A percentile compares a stretch with the other conserved stretches of the same genome.
Evolutionary conservation across 2,113 vertebrate genomes (phyloP).

Genomic region (Podarcis cretensis): DNA sequence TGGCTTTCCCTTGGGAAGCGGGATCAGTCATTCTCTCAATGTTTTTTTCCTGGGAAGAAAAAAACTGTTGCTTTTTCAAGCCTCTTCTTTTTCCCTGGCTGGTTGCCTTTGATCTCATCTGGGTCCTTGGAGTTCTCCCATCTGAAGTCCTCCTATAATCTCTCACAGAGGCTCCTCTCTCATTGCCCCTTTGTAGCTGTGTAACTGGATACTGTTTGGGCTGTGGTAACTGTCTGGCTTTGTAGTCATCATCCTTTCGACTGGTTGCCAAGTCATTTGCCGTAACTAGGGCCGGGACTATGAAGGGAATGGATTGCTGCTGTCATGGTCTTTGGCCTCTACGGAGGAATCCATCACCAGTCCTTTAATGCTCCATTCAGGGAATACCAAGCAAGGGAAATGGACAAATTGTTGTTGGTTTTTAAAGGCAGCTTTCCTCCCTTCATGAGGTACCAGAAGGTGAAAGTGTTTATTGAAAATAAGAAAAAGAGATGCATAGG

Average conservation of each 20-base stretch:
- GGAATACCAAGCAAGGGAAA: conserved; percentile 43
- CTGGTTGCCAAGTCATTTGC: conserved; percentile 60
- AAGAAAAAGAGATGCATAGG: not conserved
- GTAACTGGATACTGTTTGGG: conserved; percentile 45
- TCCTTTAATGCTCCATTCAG: conserved; percentile 38
- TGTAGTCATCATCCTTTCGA: conserved; percentile 53
- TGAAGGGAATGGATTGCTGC: conserved; percentile 53
- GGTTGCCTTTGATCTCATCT: conserved; percentile 24
- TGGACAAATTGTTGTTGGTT: conserved; percentile 8
- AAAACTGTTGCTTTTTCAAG: not conserved
- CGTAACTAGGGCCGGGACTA: conserved; percentile 55
- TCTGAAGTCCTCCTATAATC: conserved; percentile 14
- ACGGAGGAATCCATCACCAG: conserved; percentile 48
- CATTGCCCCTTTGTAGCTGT: conserved; percentile 17
- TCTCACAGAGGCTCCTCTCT: not conserved
- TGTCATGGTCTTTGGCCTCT: conserved; percentile 53
- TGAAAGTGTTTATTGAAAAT: conserved; percentile 26
- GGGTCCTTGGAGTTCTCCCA: not conserved
- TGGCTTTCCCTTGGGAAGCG: conserved; percentile 19
- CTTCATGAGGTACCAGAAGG: conserved; percentile 28
- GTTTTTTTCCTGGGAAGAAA: not conserved
- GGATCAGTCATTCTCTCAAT: not conserved
- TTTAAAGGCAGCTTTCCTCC: conserved; percentile 18
- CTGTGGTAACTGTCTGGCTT: conserved; percentile 33
- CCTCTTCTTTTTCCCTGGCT: not conserved